These are phyloP conservation scores for Nephrocerus scutellatus DNA, from an alignment of 2,888 invertebrate species.

Conservation along the genomic window DNA sequence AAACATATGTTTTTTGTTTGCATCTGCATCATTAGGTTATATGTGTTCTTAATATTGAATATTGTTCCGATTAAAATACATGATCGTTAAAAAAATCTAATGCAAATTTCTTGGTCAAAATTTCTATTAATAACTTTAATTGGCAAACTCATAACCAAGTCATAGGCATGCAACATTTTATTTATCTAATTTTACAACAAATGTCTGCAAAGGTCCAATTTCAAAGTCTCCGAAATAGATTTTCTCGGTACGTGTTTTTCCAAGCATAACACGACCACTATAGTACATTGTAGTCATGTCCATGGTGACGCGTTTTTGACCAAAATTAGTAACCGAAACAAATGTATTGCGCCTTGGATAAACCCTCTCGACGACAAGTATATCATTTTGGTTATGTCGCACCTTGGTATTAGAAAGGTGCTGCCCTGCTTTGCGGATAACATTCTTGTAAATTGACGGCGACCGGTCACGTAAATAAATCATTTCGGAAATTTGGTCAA, in stretches of 20 bases:
- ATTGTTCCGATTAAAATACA: too few species aligned
- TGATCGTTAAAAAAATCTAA: too few species aligned
- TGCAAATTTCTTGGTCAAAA: too few species aligned
- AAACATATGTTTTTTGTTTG: too few species aligned
- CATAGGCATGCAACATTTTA: constrained; percentile 28
- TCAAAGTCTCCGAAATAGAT: constrained; percentile 47
- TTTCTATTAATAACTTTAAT: too few species aligned
- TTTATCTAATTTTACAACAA: constrained; percentile 58
- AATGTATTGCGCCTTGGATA: constrained; percentile 72
- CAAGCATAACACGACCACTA: constrained; percentile 53
- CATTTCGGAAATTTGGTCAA: constrained; percentile 55
- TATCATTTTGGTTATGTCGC: constrained; percentile 56
- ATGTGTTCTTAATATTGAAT: too few species aligned
- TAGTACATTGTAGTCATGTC: constrained; percentile 72
- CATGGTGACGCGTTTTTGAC: constrained; percentile 53
- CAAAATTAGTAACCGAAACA: constrained; percentile 69
- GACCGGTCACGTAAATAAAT: constrained; percentile 55
- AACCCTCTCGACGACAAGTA: constrained; percentile 68
- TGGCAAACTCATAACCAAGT: neutral
- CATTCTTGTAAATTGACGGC: constrained; percentile 67
- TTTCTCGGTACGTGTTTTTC: constrained; percentile 27
- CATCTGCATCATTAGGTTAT: too few species aligned
- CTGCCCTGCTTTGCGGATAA: constrained; percentile 59
- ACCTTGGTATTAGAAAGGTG: constrained; percentile 62
- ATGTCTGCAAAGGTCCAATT: constrained; percentile 55